These are phyloP conservation scores for Laothoe populi DNA, from an alignment of 2,888 invertebrate species.

Conservation along the genomic window DNA sequence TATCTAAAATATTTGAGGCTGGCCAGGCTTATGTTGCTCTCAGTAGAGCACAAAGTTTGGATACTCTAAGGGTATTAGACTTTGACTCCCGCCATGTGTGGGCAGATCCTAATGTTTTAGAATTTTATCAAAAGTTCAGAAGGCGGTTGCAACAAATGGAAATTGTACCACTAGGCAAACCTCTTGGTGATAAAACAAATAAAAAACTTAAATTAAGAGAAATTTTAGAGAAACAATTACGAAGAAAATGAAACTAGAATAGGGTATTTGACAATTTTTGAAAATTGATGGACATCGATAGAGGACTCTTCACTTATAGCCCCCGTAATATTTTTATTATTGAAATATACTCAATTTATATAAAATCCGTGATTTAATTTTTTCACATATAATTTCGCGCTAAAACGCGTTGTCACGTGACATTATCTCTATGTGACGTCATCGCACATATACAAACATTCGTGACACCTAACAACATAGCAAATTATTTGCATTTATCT, in stretches of 20 bases:
- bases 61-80: slow-evolving; percentile 93
- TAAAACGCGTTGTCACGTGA: no score
- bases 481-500: no score
- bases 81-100: slow-evolving; percentile 94
- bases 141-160: slow-evolving; percentile 87
- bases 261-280: no score
- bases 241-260: slow-evolving; percentile 46
- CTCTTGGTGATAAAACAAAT: slow-evolving; percentile 71
- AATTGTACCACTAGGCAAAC: slow-evolving; percentile 86
- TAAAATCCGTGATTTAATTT: no score
- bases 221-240: slow-evolving; percentile 71
- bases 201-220: slow-evolving; percentile 72
- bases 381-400: no score
- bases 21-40: slow-evolving; percentile 98
- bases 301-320: no score
- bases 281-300: no score
- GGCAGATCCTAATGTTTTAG: slow-evolving; percentile 93
- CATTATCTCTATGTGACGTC: no score
- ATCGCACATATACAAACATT: no score
- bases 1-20: slow-evolving; percentile 96
- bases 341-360: no score
- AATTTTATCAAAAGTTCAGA: slow-evolving; percentile 91
- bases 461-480: no score
- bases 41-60: slow-evolving; percentile 94
- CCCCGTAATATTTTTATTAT: no score